Evolutionary conservation across 2,888 invertebrate genomes (phyloP).

Genomic region (Synanthedon tipuliformis): DNA sequence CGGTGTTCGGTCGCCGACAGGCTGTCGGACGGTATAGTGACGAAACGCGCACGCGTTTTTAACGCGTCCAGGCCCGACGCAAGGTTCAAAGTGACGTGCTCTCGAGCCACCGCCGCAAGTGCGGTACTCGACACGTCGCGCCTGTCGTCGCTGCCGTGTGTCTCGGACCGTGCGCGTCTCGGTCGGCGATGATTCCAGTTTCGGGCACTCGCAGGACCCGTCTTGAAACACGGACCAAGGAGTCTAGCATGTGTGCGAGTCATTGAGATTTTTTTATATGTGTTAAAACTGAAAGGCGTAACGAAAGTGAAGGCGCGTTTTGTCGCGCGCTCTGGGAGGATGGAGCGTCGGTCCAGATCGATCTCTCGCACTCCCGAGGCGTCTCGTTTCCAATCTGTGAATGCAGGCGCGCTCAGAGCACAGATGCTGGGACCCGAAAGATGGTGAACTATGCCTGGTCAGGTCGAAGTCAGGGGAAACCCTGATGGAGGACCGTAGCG

Average conservation of each 20-base stretch:
- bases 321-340: slow-evolving; percentile 47
- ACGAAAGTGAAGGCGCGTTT: slow-evolving; percentile 20
- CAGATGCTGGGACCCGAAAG: slow-evolving; percentile 75
- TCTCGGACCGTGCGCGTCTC: not conserved
- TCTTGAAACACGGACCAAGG: not conserved
- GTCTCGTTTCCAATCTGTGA: slow-evolving; percentile 47
- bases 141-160: no score
- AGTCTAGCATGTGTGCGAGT: slow-evolving; percentile 68
- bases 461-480: slow-evolving; percentile 1
- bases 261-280: slow-evolving; percentile 61
- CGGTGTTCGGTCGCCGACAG: no score
- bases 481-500: slow-evolving; percentile 1
- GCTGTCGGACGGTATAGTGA: no score
- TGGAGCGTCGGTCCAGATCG: slow-evolving; percentile 43
- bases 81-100: no score
- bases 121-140: no score
- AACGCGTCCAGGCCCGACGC: no score
- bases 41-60: no score
- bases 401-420: slow-evolving; percentile 18
- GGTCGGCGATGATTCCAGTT: not conserved
- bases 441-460: slow-evolving; percentile 1
- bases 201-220: not conserved
- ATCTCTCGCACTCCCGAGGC: slow-evolving; percentile 69
- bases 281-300: slow-evolving; percentile 72
- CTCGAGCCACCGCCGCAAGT: no score